Conservation (phyloP, 1,140 invertebrate species). For the Drosophila repletoides region DNA sequence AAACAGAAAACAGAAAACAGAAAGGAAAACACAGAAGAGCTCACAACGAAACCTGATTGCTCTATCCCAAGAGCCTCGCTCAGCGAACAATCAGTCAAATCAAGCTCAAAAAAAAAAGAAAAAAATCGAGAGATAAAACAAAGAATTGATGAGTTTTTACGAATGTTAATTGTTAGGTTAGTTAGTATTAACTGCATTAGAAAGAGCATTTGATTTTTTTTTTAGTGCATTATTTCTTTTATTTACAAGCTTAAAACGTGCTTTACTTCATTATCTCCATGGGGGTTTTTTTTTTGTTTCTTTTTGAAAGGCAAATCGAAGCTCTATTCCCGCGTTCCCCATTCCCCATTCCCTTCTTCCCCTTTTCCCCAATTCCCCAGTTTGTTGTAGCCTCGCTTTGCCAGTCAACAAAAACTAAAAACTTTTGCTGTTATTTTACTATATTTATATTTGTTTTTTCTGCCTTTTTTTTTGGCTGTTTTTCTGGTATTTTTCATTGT, state of each 20-base stretch:
- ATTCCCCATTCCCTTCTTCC: too few relatives aligned
- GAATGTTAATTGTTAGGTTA: not conserved
- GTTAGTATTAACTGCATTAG: not conserved
- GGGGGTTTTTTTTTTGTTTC: not conserved
- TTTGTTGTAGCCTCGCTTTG: slow-evolving; percentile 8
- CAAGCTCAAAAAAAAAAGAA: not conserved
- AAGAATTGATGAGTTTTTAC: not conserved
- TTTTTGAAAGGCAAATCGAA: slow-evolving; percentile 32
- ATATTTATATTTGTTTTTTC: not conserved
- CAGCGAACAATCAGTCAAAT: not conserved
- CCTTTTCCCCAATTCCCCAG: not conserved
- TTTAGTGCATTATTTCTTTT: too few relatives aligned
- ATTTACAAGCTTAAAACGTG: not conserved
- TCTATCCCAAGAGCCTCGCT: too few relatives aligned
- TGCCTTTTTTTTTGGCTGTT: not conserved
- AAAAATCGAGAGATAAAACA: not conserved
- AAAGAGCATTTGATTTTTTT: not conserved
- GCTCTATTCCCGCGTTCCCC: too few relatives aligned
- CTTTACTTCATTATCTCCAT: slow-evolving; percentile 8
- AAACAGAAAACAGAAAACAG: not conserved
- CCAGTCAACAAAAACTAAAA: slow-evolving; percentile 21
- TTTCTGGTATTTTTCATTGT: slow-evolving; percentile 9
- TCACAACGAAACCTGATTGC: not conserved
- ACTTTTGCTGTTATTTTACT: slow-evolving; percentile 17
- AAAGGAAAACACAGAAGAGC: too few relatives aligned